Evolutionary conservation across 2,797 vertebrate genomes (phyloP), one percentile per base, ranked within the genome.

Genomic region (Emys orbicularis): DNA sequence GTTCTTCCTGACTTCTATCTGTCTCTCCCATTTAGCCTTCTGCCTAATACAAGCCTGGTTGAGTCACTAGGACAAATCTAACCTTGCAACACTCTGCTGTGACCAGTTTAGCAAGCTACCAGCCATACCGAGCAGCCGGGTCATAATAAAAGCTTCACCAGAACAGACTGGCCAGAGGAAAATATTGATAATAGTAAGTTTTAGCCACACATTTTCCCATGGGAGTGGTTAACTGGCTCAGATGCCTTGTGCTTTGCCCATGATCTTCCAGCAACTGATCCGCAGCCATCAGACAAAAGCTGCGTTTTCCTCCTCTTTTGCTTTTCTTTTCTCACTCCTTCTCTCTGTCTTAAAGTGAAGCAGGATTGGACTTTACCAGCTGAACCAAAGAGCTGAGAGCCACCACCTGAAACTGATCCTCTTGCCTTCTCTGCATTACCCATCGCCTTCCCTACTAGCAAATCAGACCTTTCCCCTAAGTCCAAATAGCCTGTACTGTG

Each of bases 401-500:
- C 44, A 25, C 41, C 41, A 47, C 37, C 37, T 44, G 41, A 47
- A 76, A 44, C 72, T 12, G 15, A 68, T 21, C 34, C 61, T 68
- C 34, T 68, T 27, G 19, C 72, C 37, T 41, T 72, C 19, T 23
- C n/a, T 21, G 21, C 9, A 21, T 76, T 11, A 47, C 15, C 44
- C 11, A 3, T 76, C 6, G 4, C 72, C 41, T 47, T 47, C 72
- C 41, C 72, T 76, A 47, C 23, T 44, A 29, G 25, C 12, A 44
- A 76, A 76, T 44, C 25, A 47, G 37, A 23, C n/a, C 6, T 49
- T 27, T 81, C 10, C 68, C 18, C 29, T 0, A 0, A 19, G 44
- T 37, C 6, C 54, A 31, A n/a, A 5, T 25, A 27, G 34, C 12
- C 16, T 5, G 76, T 37, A 23, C 1, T 41, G 29, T 12, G 57